phyloP scores from a whole-genome alignment of 2,113 vertebrate genomes.

The Pachypanchax playfairii region DNA sequence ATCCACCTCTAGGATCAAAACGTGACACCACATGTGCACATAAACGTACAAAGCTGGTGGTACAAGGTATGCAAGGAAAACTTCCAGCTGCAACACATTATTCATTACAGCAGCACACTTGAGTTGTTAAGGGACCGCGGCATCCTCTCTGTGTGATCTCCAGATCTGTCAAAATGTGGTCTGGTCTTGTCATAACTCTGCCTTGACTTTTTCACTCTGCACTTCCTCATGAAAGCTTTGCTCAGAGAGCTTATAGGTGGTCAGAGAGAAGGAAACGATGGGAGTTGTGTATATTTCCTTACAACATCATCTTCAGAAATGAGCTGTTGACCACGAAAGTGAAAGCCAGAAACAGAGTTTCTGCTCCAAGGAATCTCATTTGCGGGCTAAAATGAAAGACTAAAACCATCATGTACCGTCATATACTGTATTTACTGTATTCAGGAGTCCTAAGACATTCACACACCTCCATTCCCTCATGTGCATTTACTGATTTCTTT shows the following conservation, averaged over 20 bases:
- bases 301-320: conserved; percentile 18
- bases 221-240: conserved; percentile 49
- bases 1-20: conserved; percentile 35
- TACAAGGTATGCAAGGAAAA: conserved; percentile 33
- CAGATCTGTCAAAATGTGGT: conserved; percentile 55
- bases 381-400: conserved; percentile 21
- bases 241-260: conserved; percentile 39
- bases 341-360: conserved; percentile 9
- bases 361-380: conserved; percentile 24
- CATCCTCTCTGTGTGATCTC: conserved; percentile 58
- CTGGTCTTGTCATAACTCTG: conserved; percentile 50
- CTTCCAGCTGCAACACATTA: conserved; percentile 57
- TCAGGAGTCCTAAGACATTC: conserved; percentile 15
- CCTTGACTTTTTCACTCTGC: conserved; percentile 36
- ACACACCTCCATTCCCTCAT: conserved; percentile 55
- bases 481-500: conserved; percentile 56
- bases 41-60: conserved; percentile 39
- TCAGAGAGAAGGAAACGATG: conserved; percentile 40
- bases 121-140: conserved; percentile 53
- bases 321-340: conserved; percentile 7
- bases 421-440: not conserved
- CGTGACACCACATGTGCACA: conserved; percentile 20
- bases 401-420: not conserved
- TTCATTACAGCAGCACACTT: conserved; percentile 42
- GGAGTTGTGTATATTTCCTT: not conserved